Conservation (phyloP, 1,140 invertebrate genomes). For the Argopecten irradians region DNA sequence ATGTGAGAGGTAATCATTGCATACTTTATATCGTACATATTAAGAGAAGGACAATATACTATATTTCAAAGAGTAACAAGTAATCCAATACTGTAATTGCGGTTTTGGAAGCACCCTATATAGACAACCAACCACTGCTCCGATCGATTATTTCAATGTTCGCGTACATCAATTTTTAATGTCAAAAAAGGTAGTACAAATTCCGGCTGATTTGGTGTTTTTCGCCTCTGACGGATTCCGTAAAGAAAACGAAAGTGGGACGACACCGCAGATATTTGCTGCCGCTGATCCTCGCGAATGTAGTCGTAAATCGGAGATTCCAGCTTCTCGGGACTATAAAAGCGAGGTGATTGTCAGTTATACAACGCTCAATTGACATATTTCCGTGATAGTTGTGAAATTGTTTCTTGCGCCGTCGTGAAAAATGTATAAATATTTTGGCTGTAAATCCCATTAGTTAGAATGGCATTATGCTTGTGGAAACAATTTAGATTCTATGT, state of each 20-base stretch:
- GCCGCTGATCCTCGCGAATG: background rate
- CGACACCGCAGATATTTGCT: background rate
- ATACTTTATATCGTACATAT: too few species aligned
- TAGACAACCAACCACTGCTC: background rate
- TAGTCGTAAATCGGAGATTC: background rate
- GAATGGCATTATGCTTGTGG: background rate
- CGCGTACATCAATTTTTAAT: constrained; percentile 3
- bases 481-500: background rate
- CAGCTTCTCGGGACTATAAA: constrained; percentile 9
- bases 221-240: background rate
- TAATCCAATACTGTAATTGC: background rate
- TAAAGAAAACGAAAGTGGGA: constrained; percentile 17
- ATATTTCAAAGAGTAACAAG: too few species aligned
- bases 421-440: constrained; percentile 24
- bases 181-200: constrained; percentile 15
- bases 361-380: background rate
- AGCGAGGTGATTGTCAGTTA: background rate
- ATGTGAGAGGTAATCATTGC: too few species aligned
- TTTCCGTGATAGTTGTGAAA: constrained; percentile 21
- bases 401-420: constrained; percentile 14
- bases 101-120: background rate
- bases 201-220: constrained; percentile 20
- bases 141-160: constrained; percentile 2
- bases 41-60: too few species aligned
- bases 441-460: constrained; percentile 9